Conservation (phyloP, 2,888 invertebrate species). For the Ectemnius lituratus region DNA sequence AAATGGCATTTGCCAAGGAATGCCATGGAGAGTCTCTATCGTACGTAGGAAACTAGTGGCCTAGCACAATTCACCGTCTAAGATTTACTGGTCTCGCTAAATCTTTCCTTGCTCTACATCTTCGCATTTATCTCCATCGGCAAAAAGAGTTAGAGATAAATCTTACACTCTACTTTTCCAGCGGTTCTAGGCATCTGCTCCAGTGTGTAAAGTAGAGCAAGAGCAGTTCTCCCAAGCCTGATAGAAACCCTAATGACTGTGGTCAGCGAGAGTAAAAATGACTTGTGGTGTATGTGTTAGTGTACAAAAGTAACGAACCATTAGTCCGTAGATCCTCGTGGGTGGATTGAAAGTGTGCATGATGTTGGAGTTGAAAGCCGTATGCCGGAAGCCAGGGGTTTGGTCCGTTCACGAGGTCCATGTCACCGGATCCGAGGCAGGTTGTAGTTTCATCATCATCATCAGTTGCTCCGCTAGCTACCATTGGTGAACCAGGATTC, state of each 20-base stretch:
- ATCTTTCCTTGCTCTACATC: too few species aligned
- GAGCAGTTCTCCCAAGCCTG: too few species aligned
- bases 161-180: too few species aligned
- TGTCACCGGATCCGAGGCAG: slow-evolving; percentile 62
- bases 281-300: background rate
- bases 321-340: slow-evolving; percentile 76
- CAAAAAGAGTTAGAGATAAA: too few species aligned
- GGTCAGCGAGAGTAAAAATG: background rate
- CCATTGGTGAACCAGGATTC: slow-evolving; percentile 39
- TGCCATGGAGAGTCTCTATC: too few species aligned
- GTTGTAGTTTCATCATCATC: slow-evolving; percentile 55
- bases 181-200: too few species aligned
- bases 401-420: slow-evolving; percentile 80
- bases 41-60: too few species aligned
- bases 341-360: slow-evolving; percentile 78
- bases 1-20: too few species aligned
- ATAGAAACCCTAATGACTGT: background rate
- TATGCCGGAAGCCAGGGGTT: slow-evolving; percentile 90
- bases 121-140: too few species aligned
- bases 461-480: slow-evolving; percentile 46
- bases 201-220: too few species aligned
- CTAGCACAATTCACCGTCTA: too few species aligned
- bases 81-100: too few species aligned
- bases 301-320: slow-evolving; percentile 66
- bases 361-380: slow-evolving; percentile 83